These are phyloP conservation scores for Nematolebias whitei DNA, from an alignment of 2,113 vertebrate genomes.

Conservation along the genomic window DNA sequence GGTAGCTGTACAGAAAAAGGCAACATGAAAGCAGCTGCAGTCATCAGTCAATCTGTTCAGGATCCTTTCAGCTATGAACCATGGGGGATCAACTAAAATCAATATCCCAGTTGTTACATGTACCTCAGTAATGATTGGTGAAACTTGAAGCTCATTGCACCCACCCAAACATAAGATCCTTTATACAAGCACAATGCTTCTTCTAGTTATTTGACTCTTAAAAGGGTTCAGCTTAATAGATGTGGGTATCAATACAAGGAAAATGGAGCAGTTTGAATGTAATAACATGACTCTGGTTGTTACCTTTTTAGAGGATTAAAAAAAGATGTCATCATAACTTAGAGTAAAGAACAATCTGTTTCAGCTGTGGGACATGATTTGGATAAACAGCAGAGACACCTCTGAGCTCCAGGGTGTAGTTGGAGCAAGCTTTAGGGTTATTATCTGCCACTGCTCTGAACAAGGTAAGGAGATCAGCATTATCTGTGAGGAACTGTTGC, in stretches of 20 bases:
- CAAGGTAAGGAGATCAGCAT: constrained; percentile 12
- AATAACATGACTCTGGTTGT: too few species aligned
- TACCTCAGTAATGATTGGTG: constrained; percentile 9
- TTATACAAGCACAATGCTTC: background rate
- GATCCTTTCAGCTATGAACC: constrained; percentile 13
- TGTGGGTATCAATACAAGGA: too few species aligned
- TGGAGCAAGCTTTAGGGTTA: constrained; percentile 23
- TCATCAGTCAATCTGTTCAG: constrained; percentile 2
- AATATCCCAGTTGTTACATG: constrained; percentile 18
- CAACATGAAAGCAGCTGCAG: constrained; percentile 10
- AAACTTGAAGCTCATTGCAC: constrained; percentile 9
- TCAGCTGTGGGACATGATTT: background rate
- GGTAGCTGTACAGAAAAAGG: constrained; percentile 11
- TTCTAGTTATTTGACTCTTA: background rate
- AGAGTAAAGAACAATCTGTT: background rate
- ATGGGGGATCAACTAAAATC: constrained; percentile 10
- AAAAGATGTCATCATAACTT: background rate
- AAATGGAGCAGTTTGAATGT: too few species aligned
- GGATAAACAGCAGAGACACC: constrained; percentile 13
- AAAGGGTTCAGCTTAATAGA: background rate
- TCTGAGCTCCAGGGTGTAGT: constrained; percentile 14
- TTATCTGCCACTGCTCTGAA: constrained; percentile 27
- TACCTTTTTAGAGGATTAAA: background rate
- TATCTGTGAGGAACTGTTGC: constrained; percentile 11
- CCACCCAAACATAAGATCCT: background rate